phyloP scores from a whole-genome alignment of 2,113 vertebrate genomes.

The Apeltes quadracus region DNA sequence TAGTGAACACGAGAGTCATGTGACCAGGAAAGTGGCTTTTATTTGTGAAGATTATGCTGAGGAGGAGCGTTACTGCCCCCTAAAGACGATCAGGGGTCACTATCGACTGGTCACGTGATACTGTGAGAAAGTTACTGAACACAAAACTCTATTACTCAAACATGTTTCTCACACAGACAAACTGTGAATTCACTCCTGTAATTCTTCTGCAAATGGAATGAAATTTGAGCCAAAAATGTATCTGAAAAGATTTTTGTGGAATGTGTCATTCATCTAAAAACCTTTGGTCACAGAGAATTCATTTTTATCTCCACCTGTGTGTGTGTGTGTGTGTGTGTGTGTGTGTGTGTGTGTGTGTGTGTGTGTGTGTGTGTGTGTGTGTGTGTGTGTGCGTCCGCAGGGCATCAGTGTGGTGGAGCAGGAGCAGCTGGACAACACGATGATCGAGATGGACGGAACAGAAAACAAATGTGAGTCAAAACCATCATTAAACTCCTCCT shows the following conservation, averaged over 20 bases:
- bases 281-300: background rate
- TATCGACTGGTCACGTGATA: too few species aligned
- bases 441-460: conserved; percentile 94
- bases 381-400: conserved; percentile 65
- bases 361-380: background rate
- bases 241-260: background rate
- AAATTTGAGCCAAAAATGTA: background rate
- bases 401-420: conserved; percentile 91
- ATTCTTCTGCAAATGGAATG: background rate
- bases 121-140: too few species aligned
- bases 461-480: conserved; percentile 93
- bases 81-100: too few species aligned
- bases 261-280: background rate
- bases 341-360: background rate
- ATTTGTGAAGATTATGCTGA: too few species aligned
- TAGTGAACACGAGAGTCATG: too few species aligned
- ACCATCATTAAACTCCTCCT: background rate
- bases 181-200: background rate
- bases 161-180: background rate
- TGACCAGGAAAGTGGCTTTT: too few species aligned
- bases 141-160: too few species aligned
- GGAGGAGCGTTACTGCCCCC: too few species aligned
- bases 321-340: background rate
- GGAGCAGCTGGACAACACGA: conserved; percentile 92
- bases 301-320: background rate